Evolutionary conservation across 2,888 invertebrate genomes (phyloP), one percentile per base, ranked within the genome.

Genomic region (Orchesellides sinensis): DNA sequence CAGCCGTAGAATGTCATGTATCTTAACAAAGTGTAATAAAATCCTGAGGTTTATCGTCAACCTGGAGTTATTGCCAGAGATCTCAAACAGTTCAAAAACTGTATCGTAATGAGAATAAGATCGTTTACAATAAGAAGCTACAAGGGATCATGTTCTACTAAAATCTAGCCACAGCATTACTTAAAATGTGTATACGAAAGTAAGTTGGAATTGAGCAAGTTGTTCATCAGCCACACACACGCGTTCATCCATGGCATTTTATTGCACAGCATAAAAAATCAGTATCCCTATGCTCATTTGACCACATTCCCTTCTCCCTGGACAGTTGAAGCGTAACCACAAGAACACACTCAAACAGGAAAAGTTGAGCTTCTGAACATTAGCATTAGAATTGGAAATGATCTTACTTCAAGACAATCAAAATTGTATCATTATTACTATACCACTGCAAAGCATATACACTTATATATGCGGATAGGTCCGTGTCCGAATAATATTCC

Each of bases 221-320:
- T 40, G 2, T 5, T 40, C 32, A 25, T 14, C 47, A 63, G 73
- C 73, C 73, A 74, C 73, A 74, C 73, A 63, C 73, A 63, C 32
- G 27, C 63, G 21, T 29, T 32, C 61, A 40, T 8, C 2, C 40
- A 40, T 40, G 14, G 2, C 14, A 2, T 40, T 40, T 40, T 10
- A 40, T 10, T 40, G 40, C 14, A 10, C 32, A 29, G n/a, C 61
- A 29, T 61, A n/a, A 61, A 40, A 40, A n/a, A 54, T 54, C 61
- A 32, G 29, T 29, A 32, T 12, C 40, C 69, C n/a, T n/a, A n/a
- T n/a, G n/a, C 52, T 78, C 61, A 78, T 78, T 69, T 29, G 78
- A 78, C 79, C 70, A 79, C 79, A 79, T 79, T 79, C 79, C 79
- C 70, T 45, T 54, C 29, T 70, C 40, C n/a, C 56, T 35, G 32